Base-by-base conservation (phyloP, 2,797 vertebrate genomes). In the Prionace glauca region DNA sequence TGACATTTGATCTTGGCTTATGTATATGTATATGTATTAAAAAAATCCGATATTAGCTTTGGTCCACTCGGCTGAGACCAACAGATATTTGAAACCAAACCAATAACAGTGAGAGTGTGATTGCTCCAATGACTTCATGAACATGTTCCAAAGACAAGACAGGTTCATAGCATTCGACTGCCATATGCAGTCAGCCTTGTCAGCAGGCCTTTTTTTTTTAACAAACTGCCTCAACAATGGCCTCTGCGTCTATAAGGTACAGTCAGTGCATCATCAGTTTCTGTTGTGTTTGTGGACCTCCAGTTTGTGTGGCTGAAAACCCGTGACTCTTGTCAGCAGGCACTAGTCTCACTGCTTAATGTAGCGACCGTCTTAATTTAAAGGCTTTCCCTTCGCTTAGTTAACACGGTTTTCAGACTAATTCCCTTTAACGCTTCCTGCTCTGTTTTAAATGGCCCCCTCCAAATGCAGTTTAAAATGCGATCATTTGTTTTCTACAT, bases 171-270 rank as follows among this genome's bases (percentile, higher is more conserved):
- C 90, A 92, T 92, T 69, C 62, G 45, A 41, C 81, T 84, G 41
- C 41, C 81, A 84, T 45, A 84, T 84, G 65, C 22, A 92, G 90
- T 67, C 90, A 92, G n/a, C 90, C 20, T 92, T 69, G 20, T 36
- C 62, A 92, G 90, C 90, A 41, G 65, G 65, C 20, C 62, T 9
- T n/a, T 69, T 32, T 32, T 62, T 65, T 90, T 11, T 22, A 69
- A 92, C n/a, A 92, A 92, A 92, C n/a, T 92, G 90, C 62, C 22
- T 92, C 90, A 69, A 69, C 90, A 69, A 69, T 36, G 65, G 22
- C 65, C 69, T 92, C 29, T 5, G 36, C 90, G 26, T 36, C 65
- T 36, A 41, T 65, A 92, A 65, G n/a, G n/a, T 65, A 67, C 62
- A 69, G 90, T 92, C 20, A 65, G 60, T 91, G 88, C n/a, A 65